Evolutionary conservation across 1,140 invertebrate species (phyloP).

Genomic region (Zaprionus vittiger): DNA sequence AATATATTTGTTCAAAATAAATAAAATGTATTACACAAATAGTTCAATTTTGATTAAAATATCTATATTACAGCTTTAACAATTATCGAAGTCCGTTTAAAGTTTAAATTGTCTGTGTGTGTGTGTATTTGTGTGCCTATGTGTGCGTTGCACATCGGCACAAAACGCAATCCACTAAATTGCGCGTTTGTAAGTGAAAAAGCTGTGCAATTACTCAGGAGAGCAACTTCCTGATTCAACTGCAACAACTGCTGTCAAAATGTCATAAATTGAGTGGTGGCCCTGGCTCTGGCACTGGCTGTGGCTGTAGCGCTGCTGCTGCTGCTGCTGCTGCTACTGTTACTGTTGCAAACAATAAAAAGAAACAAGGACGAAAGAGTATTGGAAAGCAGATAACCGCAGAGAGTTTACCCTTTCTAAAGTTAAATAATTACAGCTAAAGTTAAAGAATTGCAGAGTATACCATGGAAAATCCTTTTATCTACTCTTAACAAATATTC

Average conservation of each 20-base stretch:
- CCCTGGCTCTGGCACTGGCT: conserved; percentile 7
- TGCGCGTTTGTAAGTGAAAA: conserved; percentile 78
- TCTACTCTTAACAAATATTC: neutral
- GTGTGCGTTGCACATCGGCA: conserved; percentile 18
- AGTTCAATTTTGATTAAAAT: too few species aligned
- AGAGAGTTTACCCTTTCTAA: neutral
- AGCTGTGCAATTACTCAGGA: conserved; percentile 78
- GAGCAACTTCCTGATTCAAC: conserved; percentile 78
- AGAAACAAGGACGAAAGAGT: conserved; percentile 21
- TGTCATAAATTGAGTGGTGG: conserved; percentile 75
- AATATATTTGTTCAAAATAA: too few species aligned
- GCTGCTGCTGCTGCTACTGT: conserved; percentile 19
- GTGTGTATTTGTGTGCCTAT: neutral
- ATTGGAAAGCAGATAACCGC: conserved; percentile 1
- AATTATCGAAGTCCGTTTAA: neutral
- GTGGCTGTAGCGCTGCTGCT: neutral
- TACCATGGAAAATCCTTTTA: neutral
- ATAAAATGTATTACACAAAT: too few species aligned
- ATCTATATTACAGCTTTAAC: too few species aligned
- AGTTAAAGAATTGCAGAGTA: neutral
- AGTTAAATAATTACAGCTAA: neutral
- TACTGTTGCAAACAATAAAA: conserved; percentile 49
- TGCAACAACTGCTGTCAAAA: conserved; percentile 83
- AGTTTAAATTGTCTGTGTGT: neutral
- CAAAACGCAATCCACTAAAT: conserved; percentile 70